Evolutionary conservation across 1,140 invertebrate genomes (phyloP).

Genomic region (Diachasma alloeum): DNA sequence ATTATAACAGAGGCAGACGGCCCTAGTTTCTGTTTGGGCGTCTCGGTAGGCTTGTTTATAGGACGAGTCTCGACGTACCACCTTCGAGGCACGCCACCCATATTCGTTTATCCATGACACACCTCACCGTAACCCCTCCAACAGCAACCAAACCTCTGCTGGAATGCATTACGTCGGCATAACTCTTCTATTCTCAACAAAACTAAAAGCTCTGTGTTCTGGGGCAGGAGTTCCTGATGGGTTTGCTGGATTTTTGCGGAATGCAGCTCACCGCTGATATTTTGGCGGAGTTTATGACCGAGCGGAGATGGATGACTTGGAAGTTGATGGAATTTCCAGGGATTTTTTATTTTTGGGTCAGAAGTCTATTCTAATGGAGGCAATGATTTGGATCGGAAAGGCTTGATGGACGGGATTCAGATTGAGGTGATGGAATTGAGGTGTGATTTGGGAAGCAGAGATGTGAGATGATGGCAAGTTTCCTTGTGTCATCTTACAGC

Average conservation of each 20-base stretch:
- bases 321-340: no score
- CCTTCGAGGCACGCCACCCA: slow-evolving; percentile 22
- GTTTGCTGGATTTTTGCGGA: not conserved
- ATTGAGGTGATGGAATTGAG: no score
- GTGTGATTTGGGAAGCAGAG: no score
- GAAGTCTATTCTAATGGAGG: no score
- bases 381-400: no score
- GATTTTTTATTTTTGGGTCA: no score
- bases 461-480: no score
- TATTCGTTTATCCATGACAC: slow-evolving; percentile 18
- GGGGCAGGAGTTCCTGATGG: not conserved
- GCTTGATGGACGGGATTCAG: no score
- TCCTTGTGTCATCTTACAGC: no score
- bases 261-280: not conserved
- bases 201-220: not conserved
- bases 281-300: not conserved
- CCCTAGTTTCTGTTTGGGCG: slow-evolving; percentile 19
- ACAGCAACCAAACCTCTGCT: not conserved
- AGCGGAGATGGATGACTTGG: not conserved
- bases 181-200: slow-evolving; percentile 23
- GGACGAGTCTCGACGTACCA: slow-evolving; percentile 27
- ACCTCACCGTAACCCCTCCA: not conserved
- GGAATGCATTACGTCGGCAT: slow-evolving; percentile 26
- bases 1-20: slow-evolving; percentile 20
- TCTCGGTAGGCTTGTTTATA: slow-evolving; percentile 28